Percentiles rank a stretch among this genome's conserved stretches.
phyloP scores from a whole-genome alignment of 2,888 invertebrate species.

The Campoplex nolae region DNA sequence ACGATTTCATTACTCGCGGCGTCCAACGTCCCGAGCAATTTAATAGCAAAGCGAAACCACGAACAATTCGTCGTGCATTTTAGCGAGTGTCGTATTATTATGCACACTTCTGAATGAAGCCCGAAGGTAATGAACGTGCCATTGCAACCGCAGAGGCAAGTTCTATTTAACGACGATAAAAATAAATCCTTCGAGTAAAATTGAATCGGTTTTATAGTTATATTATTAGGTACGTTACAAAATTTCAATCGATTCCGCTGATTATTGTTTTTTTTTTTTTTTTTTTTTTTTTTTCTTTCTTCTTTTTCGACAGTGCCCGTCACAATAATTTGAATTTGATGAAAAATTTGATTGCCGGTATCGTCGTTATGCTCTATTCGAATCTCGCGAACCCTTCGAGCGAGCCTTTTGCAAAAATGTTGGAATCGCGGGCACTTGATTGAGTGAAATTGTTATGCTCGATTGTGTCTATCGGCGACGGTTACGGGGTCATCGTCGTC shows the following conservation, averaged over 20 bases:
- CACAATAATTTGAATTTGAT: background rate
- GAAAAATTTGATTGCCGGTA: no score
- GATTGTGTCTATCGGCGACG: background rate
- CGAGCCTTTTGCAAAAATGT: no score
- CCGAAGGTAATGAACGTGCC: background rate
- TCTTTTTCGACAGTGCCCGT: background rate
- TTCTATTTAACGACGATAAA: background rate
- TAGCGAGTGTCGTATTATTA: background rate
- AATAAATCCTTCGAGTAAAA: background rate
- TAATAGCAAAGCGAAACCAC: conserved; percentile 9
- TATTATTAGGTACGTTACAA: background rate
- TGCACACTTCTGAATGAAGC: background rate
- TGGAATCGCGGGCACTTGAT: background rate
- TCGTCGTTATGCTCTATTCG: no score
- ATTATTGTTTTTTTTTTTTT: no score
- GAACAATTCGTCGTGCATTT: background rate
- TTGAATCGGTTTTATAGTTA: background rate
- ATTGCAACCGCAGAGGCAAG: background rate
- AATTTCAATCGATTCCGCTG: background rate
- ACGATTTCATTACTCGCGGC: conserved; percentile 14
- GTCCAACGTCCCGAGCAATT: background rate
- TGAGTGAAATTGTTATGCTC: background rate
- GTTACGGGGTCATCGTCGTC: conserved; percentile 32
- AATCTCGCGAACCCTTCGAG: no score
- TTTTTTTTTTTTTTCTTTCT: background rate